Base-by-base conservation (phyloP, 2,888 invertebrate genomes). In the Omphaloscelis lunosa region DNA sequence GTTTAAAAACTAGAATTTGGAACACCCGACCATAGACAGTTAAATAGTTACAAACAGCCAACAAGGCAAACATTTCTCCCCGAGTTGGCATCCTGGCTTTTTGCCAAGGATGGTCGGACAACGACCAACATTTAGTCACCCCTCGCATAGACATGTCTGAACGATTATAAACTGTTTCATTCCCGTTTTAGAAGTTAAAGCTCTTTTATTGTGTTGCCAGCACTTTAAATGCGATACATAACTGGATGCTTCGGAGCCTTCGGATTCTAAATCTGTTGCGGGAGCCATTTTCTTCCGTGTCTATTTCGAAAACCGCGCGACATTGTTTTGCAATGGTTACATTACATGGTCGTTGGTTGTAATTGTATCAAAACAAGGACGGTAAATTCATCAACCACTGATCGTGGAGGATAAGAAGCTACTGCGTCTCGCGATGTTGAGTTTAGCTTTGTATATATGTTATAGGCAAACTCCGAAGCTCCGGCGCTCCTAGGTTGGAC, bases 61-160 rank as follows among this genome's bases (percentile, higher is more conserved):
- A 92, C 90, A 91, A 89, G 90, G 91, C 89, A 89, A 89, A 84
- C 80, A 80, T 79, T 84, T 88, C 88, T 88, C 86, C 80, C 88
- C 79, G 88, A 87, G 72, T 85, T 72, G 81, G 80, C 88, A 89
- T 84, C 86, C 92, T 95, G 95, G 95, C 95, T 82, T 70, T 72
- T 76, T 90, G 95, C 95, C 95, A 95, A 94, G 92, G 94, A 94
- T 93, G 85, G 79, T 90, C 93, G 93, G 92, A 92, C 93, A 92
- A 91, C 93, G 94, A 93, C 94, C 94, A 95, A 94, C 94, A 93
- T 94, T 93, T 94, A 92, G 91, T 92, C 92, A 93, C 91, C 90
- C 89, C 90, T 85, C 86, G 63, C 75, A 89, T 86, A 90, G 86
- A 87, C 89, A 73, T 82, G 81, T 82, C 83, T 84, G 85, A 84